Percentiles rank a stretch among this genome's conserved stretches.
Conservation (phyloP, 2,888 invertebrate species). For the Pycnomerus fuliginosus region DNA sequence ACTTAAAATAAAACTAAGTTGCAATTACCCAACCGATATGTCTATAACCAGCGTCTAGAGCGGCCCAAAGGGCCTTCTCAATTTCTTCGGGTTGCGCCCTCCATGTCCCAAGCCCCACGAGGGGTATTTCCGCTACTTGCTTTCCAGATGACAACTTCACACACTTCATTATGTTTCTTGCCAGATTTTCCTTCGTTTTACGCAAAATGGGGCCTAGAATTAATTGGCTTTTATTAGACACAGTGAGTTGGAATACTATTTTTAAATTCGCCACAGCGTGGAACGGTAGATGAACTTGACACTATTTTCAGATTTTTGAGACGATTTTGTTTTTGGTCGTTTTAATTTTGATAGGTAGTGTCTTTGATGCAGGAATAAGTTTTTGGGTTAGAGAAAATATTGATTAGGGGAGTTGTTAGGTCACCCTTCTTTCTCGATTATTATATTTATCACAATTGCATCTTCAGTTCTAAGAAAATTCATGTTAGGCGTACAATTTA, state of each 20-base stretch:
- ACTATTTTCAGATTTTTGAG: slow-evolving; percentile 16
- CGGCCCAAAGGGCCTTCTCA: slow-evolving; percentile 62
- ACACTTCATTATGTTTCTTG: slow-evolving; percentile 51
- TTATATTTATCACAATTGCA: no score
- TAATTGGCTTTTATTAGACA: no score
- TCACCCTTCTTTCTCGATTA: slow-evolving; percentile 32
- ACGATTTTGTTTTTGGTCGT: slow-evolving; percentile 38
- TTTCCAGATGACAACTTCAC: slow-evolving; percentile 49
- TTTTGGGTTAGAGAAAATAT: slow-evolving; percentile 16
- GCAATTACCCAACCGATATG: no score
- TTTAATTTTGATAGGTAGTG: background rate
- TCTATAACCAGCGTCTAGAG: slow-evolving; percentile 70
- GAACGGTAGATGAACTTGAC: slow-evolving; percentile 16
- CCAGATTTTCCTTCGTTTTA: no score
- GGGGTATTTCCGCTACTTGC: slow-evolving; percentile 59
- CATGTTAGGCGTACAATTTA: no score
- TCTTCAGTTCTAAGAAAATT: no score
- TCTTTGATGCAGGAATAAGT: slow-evolving; percentile 2
- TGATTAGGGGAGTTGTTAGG: slow-evolving; percentile 5
- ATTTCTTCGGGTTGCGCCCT: slow-evolving; percentile 67
- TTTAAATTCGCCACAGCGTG: background rate
- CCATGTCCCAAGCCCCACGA: slow-evolving; percentile 73
- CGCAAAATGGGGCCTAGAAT: no score
- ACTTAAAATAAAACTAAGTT: background rate
- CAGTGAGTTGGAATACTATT: slow-evolving; percentile 1